phyloP scores from a whole-genome alignment of 2,797 vertebrate genomes.

The Onychomys arenicola region DNA sequence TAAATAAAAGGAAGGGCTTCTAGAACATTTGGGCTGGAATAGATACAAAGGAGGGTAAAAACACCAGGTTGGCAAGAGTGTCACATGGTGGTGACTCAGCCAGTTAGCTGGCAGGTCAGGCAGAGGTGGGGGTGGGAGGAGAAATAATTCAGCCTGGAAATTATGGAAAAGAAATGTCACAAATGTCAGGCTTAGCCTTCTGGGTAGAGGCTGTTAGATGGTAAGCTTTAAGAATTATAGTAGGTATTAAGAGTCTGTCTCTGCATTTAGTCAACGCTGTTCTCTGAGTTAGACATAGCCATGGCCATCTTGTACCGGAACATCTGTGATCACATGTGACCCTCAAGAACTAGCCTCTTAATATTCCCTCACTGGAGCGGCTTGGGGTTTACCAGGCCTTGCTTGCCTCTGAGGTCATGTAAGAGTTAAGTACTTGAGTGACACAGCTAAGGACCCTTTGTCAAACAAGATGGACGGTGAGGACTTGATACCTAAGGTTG shows the following conservation, averaged over 20 bases:
- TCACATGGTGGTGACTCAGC: background rate
- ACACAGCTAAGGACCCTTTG: background rate
- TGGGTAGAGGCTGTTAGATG: background rate
- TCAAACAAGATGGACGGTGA: background rate
- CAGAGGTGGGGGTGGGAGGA: background rate
- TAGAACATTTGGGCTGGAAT: background rate
- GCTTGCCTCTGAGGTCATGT: no score
- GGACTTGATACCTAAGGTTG: background rate
- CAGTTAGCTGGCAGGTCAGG: background rate
- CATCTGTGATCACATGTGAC: background rate
- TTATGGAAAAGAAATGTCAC: background rate
- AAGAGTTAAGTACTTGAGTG: no score
- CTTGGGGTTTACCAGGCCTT: background rate
- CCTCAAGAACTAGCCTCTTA: background rate
- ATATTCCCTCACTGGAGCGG: background rate
- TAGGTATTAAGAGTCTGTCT: no score
- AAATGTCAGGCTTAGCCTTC: background rate
- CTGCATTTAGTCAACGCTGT: background rate
- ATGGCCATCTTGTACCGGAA: background rate
- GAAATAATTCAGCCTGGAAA: background rate
- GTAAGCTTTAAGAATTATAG: no score
- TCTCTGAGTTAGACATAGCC: background rate
- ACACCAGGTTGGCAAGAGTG: background rate
- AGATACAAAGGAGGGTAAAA: background rate
- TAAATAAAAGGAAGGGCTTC: background rate